A percentile compares a stretch with the other conserved stretches of the same genome.
Evolutionary conservation across 2,113 vertebrate genomes (phyloP).

Genomic region (Scortum barcoo): DNA sequence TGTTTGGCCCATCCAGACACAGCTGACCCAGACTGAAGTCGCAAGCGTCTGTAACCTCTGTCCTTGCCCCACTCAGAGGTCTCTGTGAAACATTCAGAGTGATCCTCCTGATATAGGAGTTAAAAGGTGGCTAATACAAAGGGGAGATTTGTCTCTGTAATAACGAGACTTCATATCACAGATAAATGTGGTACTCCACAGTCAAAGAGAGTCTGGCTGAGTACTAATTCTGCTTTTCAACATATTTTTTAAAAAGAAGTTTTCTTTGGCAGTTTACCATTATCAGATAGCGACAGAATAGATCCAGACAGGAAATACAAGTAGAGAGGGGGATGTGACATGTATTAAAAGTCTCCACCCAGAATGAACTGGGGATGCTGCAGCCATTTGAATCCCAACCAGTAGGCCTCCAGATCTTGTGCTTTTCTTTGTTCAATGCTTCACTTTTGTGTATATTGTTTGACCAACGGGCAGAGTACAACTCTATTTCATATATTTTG

Average conservation of each 20-base stretch:
- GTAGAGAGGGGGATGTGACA: not conserved
- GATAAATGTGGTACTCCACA: not conserved
- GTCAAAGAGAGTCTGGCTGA: not conserved
- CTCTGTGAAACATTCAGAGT: constrained; percentile 46
- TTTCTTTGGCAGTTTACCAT: not conserved
- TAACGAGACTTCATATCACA: not conserved
- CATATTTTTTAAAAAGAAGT: not conserved
- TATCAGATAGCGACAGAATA: not conserved
- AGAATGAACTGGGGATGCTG: not conserved
- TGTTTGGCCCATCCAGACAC: constrained; percentile 49
- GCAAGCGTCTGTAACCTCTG: constrained; percentile 32
- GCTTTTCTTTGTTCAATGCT: not conserved
- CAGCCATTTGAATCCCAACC: not conserved
- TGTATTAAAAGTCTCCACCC: not conserved
- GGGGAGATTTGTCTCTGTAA: not conserved
- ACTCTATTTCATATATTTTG: not conserved
- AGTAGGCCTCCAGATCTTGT: not conserved
- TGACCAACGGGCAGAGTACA: not conserved
- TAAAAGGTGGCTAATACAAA: constrained; percentile 9
- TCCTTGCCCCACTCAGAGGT: constrained; percentile 6
- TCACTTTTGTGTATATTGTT: not conserved
- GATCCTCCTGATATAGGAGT: constrained; percentile 53
- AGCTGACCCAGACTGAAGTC: constrained; percentile 47
- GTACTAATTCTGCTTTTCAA: not conserved
- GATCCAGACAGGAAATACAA: not conserved